Evolutionary conservation across 2,113 vertebrate species (phyloP).

Genomic region (Mionectes macconnelli): DNA sequence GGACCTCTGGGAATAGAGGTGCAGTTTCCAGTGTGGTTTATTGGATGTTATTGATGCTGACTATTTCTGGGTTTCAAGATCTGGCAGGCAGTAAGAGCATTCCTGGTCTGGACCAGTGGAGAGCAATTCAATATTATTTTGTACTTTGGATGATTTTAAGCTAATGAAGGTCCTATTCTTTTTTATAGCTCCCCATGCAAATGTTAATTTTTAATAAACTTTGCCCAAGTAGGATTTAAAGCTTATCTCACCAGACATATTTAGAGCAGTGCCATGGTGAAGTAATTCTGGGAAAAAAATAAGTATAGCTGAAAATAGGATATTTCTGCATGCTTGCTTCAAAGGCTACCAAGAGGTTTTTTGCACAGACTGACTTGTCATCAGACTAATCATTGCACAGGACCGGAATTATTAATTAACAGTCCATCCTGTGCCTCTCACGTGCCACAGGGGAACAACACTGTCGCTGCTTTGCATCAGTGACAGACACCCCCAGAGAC

Average conservation of each 20-base stretch:
- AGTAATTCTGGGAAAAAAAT: conserved; percentile 57
- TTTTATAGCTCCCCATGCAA: conserved; percentile 39
- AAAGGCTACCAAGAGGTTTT: conserved; percentile 40
- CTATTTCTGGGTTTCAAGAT: not conserved
- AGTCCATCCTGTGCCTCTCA: not conserved
- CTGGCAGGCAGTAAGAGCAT: not conserved
- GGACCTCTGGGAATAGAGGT: not conserved
- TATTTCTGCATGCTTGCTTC: conserved; percentile 70
- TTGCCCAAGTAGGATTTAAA: conserved; percentile 70
- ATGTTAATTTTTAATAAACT: conserved; percentile 77
- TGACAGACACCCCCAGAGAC: not conserved
- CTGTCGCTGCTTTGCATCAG: not conserved
- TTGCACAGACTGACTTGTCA: not conserved
- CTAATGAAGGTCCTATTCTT: conserved; percentile 55
- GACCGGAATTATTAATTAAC: conserved; percentile 54
- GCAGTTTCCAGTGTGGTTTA: not conserved
- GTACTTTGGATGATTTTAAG: conserved; percentile 9
- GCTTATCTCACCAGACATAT: conserved; percentile 75
- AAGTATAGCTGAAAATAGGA: conserved; percentile 63
- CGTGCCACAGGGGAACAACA: not conserved
- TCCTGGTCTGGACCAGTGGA: not conserved
- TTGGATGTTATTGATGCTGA: not conserved
- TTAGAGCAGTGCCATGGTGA: conserved; percentile 65
- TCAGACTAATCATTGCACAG: not conserved
- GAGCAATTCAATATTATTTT: conserved; percentile 24